Evolutionary conservation across 2,113 vertebrate species (phyloP).

Genomic region (Sialia sialis): DNA sequence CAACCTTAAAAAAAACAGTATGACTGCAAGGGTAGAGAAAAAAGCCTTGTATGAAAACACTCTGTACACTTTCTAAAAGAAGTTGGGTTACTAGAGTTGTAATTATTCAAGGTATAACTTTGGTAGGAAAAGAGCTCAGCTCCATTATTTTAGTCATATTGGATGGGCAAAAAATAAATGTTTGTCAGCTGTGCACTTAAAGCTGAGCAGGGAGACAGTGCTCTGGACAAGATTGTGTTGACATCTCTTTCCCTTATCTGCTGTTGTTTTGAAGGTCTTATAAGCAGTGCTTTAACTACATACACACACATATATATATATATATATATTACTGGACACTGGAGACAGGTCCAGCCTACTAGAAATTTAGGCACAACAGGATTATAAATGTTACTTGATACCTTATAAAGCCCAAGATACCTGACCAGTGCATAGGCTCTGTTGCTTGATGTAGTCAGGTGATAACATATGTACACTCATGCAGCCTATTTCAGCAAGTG

Average conservation of each 20-base stretch:
- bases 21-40: background rate
- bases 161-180: background rate
- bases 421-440: constrained; percentile 21
- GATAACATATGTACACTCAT: constrained; percentile 73
- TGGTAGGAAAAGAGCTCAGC: background rate
- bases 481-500: constrained; percentile 67
- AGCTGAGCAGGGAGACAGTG: background rate
- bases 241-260: constrained; percentile 55
- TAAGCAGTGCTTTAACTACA: constrained; percentile 30
- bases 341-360: constrained; percentile 52
- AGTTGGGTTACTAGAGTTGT: background rate
- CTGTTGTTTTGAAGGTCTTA: constrained; percentile 40
- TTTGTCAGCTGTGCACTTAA: background rate
- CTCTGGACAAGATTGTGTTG: background rate
- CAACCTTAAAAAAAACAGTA: background rate
- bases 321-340: constrained; percentile 58
- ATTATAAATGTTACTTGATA: constrained; percentile 70
- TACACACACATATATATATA: constrained; percentile 33
- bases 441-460: constrained; percentile 73
- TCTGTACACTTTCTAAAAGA: background rate
- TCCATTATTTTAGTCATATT: background rate
- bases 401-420: constrained; percentile 73
- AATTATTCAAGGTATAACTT: background rate
- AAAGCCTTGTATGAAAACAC: background rate
- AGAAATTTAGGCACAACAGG: constrained; percentile 64